Conservation (phyloP, 2,113 vertebrate genomes). For the Varanus komodoensis region DNA sequence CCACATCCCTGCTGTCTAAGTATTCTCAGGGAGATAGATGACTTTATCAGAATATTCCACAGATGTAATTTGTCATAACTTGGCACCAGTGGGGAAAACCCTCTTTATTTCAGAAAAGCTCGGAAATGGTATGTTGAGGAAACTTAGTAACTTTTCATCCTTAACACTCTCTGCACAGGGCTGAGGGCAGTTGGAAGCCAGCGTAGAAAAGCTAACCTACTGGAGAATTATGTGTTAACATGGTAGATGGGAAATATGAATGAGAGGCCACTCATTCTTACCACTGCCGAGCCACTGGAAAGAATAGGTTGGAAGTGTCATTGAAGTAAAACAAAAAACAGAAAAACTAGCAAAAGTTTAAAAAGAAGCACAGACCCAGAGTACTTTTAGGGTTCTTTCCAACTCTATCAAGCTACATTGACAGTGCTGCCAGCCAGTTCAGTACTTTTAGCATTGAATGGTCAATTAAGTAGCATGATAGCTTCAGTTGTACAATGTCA, state of each 20-base stretch:
- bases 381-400: too few species aligned
- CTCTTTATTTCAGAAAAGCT: conserved; percentile 57
- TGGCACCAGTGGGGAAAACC: conserved; percentile 55
- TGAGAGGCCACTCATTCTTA: conserved; percentile 30
- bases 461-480: too few species aligned
- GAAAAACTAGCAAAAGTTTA: conserved; percentile 5
- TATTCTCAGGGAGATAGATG: conserved; percentile 67
- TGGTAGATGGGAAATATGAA: conserved; percentile 37
- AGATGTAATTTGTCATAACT: conserved; percentile 70
- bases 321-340: background rate
- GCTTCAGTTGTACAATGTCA: too few species aligned
- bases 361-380: background rate
- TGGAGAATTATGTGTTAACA: conserved; percentile 46
- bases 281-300: conserved; percentile 35
- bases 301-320: conserved; percentile 58
- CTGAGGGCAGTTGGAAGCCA: conserved; percentile 51
- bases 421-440: too few species aligned
- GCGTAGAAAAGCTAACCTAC: conserved; percentile 18
- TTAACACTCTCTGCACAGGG: conserved; percentile 44
- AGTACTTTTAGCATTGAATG: too few species aligned
- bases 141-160: conserved; percentile 65
- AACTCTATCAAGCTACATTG: too few species aligned
- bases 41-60: conserved; percentile 64
- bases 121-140: conserved; percentile 48
- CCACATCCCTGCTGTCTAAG: conserved; percentile 34